Percentiles rank a stretch among this genome's conserved stretches.
Evolutionary conservation across 2,797 vertebrate genomes (phyloP).

Genomic region (Thaleichthys pacificus): DNA sequence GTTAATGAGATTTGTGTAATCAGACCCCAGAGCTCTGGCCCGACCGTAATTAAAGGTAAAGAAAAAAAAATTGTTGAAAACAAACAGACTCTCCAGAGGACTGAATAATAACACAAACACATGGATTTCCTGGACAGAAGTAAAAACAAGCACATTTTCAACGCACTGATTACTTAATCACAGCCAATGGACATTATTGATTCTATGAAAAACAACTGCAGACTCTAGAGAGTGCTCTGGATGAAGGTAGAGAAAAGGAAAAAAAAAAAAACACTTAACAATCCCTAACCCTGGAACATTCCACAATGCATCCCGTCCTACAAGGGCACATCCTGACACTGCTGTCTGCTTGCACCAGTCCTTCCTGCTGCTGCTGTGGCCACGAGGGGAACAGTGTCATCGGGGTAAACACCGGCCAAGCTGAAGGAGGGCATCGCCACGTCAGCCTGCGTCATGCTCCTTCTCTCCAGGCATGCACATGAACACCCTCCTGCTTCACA

Average conservation of each 20-base stretch:
- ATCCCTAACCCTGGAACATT: too few relatives aligned
- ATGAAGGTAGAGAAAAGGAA: neutral
- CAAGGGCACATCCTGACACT: too few relatives aligned
- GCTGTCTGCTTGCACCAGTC: slow-evolving; percentile 24
- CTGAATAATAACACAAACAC: slow-evolving; percentile 29
- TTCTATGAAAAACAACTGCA: neutral
- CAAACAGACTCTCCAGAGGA: slow-evolving; percentile 16
- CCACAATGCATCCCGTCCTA: too few relatives aligned
- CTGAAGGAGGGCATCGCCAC: slow-evolving; percentile 50
- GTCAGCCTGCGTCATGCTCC: slow-evolving; percentile 36
- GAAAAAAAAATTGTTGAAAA: slow-evolving; percentile 29
- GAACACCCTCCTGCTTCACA: slow-evolving; percentile 1
- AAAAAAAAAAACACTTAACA: too few relatives aligned
- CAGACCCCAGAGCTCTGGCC: slow-evolving; percentile 45
- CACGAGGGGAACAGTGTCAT: neutral
- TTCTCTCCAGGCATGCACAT: slow-evolving; percentile 28
- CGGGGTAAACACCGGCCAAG: slow-evolving; percentile 39
- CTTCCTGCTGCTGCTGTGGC: slow-evolving; percentile 24
- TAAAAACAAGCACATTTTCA: slow-evolving; percentile 15
- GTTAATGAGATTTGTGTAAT: slow-evolving; percentile 69
- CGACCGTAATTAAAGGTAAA: slow-evolving; percentile 59
- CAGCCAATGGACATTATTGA: slow-evolving; percentile 6
- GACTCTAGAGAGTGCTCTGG: slow-evolving; percentile 12
- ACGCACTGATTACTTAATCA: slow-evolving; percentile 19
- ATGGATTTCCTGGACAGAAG: slow-evolving; percentile 19